Conservation (phyloP, 2,888 invertebrate species). For the Dexiosoma caninum region DNA sequence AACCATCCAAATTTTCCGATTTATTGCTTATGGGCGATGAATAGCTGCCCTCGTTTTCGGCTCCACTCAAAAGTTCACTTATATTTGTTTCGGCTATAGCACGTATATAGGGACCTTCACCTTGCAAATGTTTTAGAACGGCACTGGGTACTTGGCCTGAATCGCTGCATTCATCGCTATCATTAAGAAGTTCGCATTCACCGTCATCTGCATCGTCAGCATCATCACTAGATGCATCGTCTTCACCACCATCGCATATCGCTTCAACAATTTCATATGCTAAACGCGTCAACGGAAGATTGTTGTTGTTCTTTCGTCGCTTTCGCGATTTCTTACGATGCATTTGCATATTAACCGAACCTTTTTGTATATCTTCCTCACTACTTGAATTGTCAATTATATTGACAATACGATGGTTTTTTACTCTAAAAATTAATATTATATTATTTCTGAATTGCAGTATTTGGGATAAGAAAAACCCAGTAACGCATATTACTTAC, state of each 20-base stretch:
- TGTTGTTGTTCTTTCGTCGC: conserved; percentile 75
- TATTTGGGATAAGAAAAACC: too few relatives aligned
- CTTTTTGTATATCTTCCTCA: conserved; percentile 73
- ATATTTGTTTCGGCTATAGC: conserved; percentile 78
- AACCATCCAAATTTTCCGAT: conserved; percentile 95
- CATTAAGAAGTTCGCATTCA: conserved; percentile 75
- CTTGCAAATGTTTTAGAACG: conserved; percentile 78
- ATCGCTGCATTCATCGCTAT: conserved; percentile 78
- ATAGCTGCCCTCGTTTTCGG: conserved; percentile 90
- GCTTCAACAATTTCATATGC: conserved; percentile 80
- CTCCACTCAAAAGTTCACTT: conserved; percentile 79
- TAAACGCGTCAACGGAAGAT: conserved; percentile 72
- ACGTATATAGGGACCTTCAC: conserved; percentile 79
- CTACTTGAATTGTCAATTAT: conserved; percentile 76
- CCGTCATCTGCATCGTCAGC: conserved; percentile 72
- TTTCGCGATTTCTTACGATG: conserved; percentile 75
- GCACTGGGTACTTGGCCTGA: conserved; percentile 75
- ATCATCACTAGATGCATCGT: conserved; percentile 80
- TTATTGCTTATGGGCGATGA: conserved; percentile 95
- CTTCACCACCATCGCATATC: conserved; percentile 81
- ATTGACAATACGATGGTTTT: conserved; percentile 76
- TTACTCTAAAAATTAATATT: conserved; percentile 63
- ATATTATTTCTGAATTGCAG: not conserved
- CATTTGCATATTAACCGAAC: conserved; percentile 71
- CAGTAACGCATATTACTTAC: conserved; percentile 68